Percentiles rank a stretch among this genome's conserved stretches.
phyloP scores from a whole-genome alignment of 2,797 vertebrate genomes.

The Helostoma temminkii region DNA sequence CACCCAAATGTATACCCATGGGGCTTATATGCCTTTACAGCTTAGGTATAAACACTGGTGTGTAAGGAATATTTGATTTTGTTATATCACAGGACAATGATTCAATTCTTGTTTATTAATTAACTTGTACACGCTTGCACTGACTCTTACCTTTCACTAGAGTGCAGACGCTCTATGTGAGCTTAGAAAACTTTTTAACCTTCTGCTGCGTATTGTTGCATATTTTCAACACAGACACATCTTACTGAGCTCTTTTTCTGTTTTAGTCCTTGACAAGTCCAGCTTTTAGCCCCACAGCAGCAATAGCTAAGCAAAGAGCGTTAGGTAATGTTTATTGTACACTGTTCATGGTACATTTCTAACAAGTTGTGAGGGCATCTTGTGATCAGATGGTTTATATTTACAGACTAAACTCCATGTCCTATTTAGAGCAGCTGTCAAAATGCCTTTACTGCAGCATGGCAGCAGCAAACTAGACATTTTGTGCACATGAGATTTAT shows the following conservation, averaged over 20 bases:
- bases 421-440: too few species aligned
- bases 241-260: background rate
- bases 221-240: background rate
- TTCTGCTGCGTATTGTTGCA: background rate
- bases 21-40: background rate
- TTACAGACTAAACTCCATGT: too few species aligned
- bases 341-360: too few species aligned
- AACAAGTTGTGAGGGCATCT: too few species aligned
- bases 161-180: background rate
- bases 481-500: too few species aligned
- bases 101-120: slow-evolving; percentile 26
- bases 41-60: background rate
- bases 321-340: too few species aligned
- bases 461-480: too few species aligned
- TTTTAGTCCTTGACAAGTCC: too few species aligned
- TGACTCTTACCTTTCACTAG: background rate
- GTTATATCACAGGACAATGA: slow-evolving; percentile 22
- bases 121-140: slow-evolving; percentile 9
- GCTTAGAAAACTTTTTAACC: background rate
- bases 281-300: too few species aligned
- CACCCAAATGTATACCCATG: background rate
- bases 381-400: too few species aligned
- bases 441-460: too few species aligned
- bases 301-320: too few species aligned
- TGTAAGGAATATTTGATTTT: background rate